Evolutionary conservation across 1,140 invertebrate genomes (phyloP), one percentile per base, ranked within the genome.

Genomic region (Hylaeus anthracinus): DNA sequence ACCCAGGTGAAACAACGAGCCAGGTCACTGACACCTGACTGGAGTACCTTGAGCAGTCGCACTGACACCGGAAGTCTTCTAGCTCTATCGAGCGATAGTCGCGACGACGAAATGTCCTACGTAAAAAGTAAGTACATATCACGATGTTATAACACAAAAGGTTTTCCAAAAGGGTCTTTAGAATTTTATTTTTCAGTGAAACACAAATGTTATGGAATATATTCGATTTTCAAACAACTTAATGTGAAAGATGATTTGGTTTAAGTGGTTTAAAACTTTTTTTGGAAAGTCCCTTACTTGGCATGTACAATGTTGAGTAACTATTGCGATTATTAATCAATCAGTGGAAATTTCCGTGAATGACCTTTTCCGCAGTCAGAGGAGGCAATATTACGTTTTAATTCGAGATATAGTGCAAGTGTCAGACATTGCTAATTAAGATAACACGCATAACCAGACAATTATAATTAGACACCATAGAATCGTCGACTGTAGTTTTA

Each of bases 1-100:
- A 37, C 67, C 74, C 86, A 96, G 95, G 94, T 96, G 58, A 94
- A 95, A 84, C 95, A 96, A 84, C 94, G 96, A 72, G 95, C 96
- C 48, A 94, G 95, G 80, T 96, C 96, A 58, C 93, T 95, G 77
- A 96, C 95, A 63, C 95, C 96, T 70, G 95, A 95, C 85, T 95
- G 95, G 95, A 91, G 90, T 91, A 90, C 85, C 79, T 85, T 88
- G 90, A 83, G 93, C 74, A 91, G 90, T 81, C 79, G 79, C 37
- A 72, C 73, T 1, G 89, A 89, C 5, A 90, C 90, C 3, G 83
- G 90, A 71, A 88, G 86, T 65, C 92, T 93, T 93, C 85, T 89
- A 37, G 90, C 94, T 70, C 91, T 94, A 67, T 66, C 65, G 3
- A 69, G 55, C 41, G 82, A 86, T 8, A 79, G 75, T n/a, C 92